These are phyloP conservation scores for Meteorus cinctellus DNA, from an alignment of 2,888 invertebrate genomes.

Conservation along the genomic window DNA sequence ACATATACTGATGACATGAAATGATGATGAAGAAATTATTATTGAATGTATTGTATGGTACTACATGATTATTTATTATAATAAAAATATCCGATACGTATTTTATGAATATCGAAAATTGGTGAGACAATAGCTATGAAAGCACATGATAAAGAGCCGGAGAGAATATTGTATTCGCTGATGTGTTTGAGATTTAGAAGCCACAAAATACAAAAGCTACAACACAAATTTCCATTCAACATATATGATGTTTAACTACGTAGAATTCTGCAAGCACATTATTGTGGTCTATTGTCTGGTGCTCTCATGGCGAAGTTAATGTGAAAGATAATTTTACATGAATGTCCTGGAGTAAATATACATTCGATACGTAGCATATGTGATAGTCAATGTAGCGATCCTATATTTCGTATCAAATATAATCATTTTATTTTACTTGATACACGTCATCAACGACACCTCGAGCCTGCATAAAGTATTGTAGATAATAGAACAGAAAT, in stretches of 20 bases:
- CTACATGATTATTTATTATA: no score
- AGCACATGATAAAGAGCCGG: not conserved
- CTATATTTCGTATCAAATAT: no score
- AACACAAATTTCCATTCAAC: conserved; percentile 65
- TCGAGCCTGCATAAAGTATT: not conserved
- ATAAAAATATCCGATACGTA: no score
- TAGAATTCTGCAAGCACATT: not conserved
- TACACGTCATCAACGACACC: no score
- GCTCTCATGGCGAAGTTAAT: not conserved
- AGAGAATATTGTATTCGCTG: conserved; percentile 9
- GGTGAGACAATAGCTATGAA: not conserved
- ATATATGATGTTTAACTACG: conserved; percentile 52
- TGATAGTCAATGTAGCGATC: no score
- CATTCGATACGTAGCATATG: not conserved
- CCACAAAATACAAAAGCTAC: conserved; percentile 68
- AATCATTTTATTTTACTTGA: no score
- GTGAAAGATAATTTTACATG: not conserved
- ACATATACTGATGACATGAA: not conserved
- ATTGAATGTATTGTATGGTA: no score
- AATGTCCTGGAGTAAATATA: no score
- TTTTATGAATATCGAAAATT: not conserved
- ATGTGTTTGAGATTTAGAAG: conserved; percentile 68
- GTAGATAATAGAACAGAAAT: not conserved
- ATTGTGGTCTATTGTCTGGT: not conserved
- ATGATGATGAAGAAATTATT: not conserved